Evolutionary conservation across 2,888 invertebrate genomes (phyloP), one percentile per base, ranked within the genome.

Genomic region (Erebia ligea): DNA sequence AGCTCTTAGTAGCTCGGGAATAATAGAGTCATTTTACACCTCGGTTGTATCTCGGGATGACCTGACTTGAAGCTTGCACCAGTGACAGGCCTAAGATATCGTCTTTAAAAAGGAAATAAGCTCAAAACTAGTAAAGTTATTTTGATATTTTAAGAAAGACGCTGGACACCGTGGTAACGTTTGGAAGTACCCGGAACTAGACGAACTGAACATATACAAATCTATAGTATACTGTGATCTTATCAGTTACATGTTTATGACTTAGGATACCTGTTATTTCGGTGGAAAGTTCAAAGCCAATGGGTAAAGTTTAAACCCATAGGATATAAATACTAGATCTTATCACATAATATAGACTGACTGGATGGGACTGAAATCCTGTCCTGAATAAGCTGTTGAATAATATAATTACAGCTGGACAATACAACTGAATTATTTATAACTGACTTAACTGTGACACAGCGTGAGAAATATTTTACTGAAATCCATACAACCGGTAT

Each of bases 61-160:
- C 54, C 65, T 66, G 57, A 79, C 80, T 86, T 83, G 84, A 85
- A 84, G 82, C 85, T 88, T 86, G 88, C 86, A 87, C 88, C 87
- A 87, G 86, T 87, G 86, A 87, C 85, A 83, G 80, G 81, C 58
- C 66, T 40, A 34, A 68, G 67, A 63, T 66, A 68, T 54, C 68
- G 80, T 67, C 56, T 65, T 42, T 42, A 48, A 58, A 45, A 64
- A 48, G 10, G 34, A n/a, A n/a, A n/a, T n/a, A n/a, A n/a, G 42
- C 10, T 42, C 10, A 9, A 42, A 9, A 42, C 9, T 42, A 42
- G 10, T 42, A 42, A 1, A 52, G 52, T 52, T 52, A 52, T 17
- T 17, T 52, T 17, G n/a, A 0, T 9, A 8, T 50, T 45, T 45
- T 50, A 15, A 50, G 6, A 42, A 40, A 42, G 42, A 42, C 42